phyloP scores from a whole-genome alignment of 2,888 invertebrate species.

The Ectropis crepuscularia region DNA sequence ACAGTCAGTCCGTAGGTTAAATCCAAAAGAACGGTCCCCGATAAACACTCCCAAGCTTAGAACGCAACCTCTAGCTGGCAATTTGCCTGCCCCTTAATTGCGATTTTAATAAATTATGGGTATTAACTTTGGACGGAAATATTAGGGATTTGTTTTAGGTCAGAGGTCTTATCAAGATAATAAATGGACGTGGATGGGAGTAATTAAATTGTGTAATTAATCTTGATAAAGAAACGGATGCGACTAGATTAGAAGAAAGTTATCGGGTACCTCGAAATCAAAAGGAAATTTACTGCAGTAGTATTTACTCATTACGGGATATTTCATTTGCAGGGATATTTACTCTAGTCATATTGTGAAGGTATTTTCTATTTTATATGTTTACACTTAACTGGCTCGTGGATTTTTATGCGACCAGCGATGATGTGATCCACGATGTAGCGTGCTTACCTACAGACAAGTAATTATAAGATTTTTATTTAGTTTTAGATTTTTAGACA shows the following conservation, averaged over 20 bases:
- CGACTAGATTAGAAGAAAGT: background rate
- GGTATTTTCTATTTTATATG: no score
- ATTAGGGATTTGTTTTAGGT: slow-evolving; percentile 42
- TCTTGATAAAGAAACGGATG: slow-evolving; percentile 4
- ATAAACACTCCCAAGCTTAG: slow-evolving; percentile 50
- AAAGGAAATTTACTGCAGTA: no score
- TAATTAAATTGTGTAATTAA: slow-evolving; percentile 16
- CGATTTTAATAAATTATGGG: slow-evolving; percentile 65
- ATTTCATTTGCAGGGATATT: no score
- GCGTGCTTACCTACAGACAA: no score
- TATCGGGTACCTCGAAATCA: background rate
- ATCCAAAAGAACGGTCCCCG: slow-evolving; percentile 25
- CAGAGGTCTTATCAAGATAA: slow-evolving; percentile 22
- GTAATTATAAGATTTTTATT: no score
- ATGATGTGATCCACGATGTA: no score
- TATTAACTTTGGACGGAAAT: slow-evolving; percentile 44
- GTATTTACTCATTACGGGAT: no score
- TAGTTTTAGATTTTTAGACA: no score
- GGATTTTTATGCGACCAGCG: no score
- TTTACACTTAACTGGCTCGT: no score
- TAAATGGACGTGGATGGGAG: slow-evolving; percentile 17
- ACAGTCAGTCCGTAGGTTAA: no score
- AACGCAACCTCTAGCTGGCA: slow-evolving; percentile 45
- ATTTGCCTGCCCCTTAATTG: slow-evolving; percentile 56
- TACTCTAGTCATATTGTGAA: no score